Evolutionary conservation across 2,888 invertebrate genomes (phyloP).

Genomic region (Athalia circularis): DNA sequence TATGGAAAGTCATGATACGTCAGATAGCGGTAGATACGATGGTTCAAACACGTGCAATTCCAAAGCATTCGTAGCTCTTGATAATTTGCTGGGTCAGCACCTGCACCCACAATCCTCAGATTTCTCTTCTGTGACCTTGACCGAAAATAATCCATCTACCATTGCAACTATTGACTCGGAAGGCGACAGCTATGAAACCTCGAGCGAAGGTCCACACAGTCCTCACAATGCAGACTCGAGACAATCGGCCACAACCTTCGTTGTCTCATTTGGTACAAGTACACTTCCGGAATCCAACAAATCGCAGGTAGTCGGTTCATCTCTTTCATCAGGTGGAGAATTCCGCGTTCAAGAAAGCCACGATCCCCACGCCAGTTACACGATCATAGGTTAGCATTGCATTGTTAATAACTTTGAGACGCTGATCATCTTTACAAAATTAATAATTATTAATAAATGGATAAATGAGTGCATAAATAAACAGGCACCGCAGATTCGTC

Average conservation of each 20-base stretch:
- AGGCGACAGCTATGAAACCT: constrained; percentile 42
- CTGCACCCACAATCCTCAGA: background rate
- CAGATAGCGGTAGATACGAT: constrained; percentile 33
- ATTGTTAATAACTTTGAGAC: background rate
- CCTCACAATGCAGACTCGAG: constrained; percentile 7
- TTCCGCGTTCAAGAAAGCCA: background rate
- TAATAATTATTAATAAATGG: background rate
- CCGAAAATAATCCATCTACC: background rate
- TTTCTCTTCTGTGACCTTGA: constrained; percentile 9
- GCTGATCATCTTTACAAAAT: background rate
- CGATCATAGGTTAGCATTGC: constrained; percentile 38
- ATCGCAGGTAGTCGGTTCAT: background rate
- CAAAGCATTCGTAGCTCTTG: background rate
- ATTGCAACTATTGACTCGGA: constrained; percentile 36
- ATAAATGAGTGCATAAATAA: background rate
- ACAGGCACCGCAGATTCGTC: constrained; percentile 14
- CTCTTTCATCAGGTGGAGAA: background rate
- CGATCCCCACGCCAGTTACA: constrained; percentile 30
- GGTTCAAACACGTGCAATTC: background rate
- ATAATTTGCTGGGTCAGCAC: background rate
- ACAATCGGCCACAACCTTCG: background rate
- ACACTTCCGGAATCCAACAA: background rate
- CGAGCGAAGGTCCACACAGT: constrained; percentile 45
- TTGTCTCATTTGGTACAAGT: background rate
- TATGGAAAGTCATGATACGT: constrained; percentile 14